These are phyloP conservation scores for Bos taurus DNA, from an alignment of 2,113 vertebrate species.

Conservation along the genomic window DNA sequence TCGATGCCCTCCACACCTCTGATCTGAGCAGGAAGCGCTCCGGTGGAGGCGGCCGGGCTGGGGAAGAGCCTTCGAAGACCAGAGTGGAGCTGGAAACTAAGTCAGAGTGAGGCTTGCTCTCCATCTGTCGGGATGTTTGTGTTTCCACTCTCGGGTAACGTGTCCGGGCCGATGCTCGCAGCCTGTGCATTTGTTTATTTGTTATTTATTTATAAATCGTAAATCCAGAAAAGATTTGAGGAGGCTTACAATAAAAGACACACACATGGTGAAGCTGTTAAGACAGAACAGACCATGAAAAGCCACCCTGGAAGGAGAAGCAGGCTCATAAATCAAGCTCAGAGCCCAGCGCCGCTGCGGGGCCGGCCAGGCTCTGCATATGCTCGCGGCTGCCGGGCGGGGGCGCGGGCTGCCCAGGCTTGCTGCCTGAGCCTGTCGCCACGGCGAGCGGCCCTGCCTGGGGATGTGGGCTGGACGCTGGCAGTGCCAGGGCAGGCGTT, in stretches of 20 bases:
- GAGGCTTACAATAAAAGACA: not conserved
- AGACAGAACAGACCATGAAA: not conserved
- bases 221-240: slow-evolving; percentile 42
- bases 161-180: not conserved
- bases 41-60: not conserved
- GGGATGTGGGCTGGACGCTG: not conserved
- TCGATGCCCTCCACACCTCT: fast-evolving
- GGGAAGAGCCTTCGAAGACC: not conserved
- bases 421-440: not conserved
- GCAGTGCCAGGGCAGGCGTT: not conserved
- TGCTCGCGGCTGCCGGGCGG: fast-evolving
- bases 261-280: not conserved
- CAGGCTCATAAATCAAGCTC: not conserved
- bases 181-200: not conserved
- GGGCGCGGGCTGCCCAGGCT: not conserved
- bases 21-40: not conserved
- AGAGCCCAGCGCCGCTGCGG: fast-evolving
- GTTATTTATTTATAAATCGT: slow-evolving; percentile 30
- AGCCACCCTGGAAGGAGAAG: not conserved
- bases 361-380: fast-evolving
- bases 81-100: not conserved
- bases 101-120: not conserved
- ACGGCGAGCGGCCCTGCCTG: fast-evolving
- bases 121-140: not conserved
- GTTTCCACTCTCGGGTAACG: not conserved